phyloP scores from a whole-genome alignment of 1,140 invertebrate species.

The Drosophila nigrodunni region DNA sequence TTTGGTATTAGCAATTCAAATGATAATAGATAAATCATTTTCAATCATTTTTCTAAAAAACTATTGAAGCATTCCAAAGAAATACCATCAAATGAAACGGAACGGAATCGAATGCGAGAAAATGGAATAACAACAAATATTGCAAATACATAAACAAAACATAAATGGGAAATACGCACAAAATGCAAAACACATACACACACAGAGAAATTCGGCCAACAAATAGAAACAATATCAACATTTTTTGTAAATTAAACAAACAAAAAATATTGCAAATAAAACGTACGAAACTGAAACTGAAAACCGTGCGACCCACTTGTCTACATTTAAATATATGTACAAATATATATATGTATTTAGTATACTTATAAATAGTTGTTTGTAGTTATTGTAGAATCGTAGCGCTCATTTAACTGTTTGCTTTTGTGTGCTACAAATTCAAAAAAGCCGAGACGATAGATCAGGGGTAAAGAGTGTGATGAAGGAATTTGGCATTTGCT shows the following conservation, averaged over 20 bases:
- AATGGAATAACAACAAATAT: slow-evolving; percentile 7
- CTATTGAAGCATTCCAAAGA: slow-evolving; percentile 2
- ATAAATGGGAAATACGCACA: slow-evolving; percentile 31
- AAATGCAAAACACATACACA: slow-evolving; percentile 15
- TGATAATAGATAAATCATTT: slow-evolving; percentile 33
- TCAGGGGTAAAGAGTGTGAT: too few relatives aligned
- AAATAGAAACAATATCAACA: slow-evolving; percentile 44
- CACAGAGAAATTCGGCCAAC: slow-evolving; percentile 18
- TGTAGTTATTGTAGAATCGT: slow-evolving; percentile 11
- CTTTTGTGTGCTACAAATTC: neutral
- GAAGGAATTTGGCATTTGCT: slow-evolving; percentile 9
- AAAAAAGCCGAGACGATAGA: neutral
- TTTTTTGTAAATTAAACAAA: slow-evolving; percentile 57
- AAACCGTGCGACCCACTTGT: slow-evolving; percentile 54
- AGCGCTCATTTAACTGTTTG: slow-evolving; percentile 43
- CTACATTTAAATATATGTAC: slow-evolving; percentile 14
- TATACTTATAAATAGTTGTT: slow-evolving; percentile 1
- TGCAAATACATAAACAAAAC: slow-evolving; percentile 22
- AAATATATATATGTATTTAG: too few relatives aligned
- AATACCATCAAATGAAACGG: neutral
- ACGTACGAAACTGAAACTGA: slow-evolving; percentile 24
- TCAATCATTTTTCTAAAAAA: slow-evolving; percentile 32
- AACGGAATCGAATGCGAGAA: neutral
- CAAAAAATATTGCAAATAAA: slow-evolving; percentile 62
- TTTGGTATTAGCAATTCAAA: slow-evolving; percentile 21